Base-by-base conservation (phyloP, 2,113 vertebrate species). In the Myanophis thanlyinensis region DNA sequence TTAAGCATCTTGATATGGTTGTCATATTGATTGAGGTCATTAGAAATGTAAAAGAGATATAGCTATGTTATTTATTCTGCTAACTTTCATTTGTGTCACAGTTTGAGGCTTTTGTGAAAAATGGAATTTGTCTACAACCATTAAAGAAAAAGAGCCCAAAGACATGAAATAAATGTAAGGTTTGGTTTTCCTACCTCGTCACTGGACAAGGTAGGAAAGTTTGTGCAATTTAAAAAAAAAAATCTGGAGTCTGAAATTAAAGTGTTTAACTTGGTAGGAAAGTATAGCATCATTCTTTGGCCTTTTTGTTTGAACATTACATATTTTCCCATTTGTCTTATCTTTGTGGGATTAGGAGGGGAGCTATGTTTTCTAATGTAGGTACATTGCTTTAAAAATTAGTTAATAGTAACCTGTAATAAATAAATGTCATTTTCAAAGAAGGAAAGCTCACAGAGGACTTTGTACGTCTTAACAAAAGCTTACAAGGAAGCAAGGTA, bases 401-500 rank as follows among this genome's bases (percentile, higher is more conserved):
- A 90, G 84, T 73, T 73, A 56, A 92, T 53, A 91, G n/a, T 90
- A 93, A 94, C 93, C 93, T 93, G 93, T 93, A 95, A 96, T 94
- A 91, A 91, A 95, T 89, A 95, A 90, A 85, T 91, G 59, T 95
- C 96, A 80, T 89, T 67, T 94, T 96, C 91, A 87, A 85, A 96
- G 95, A 96, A 96, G 94, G 87, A 89, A 94, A 95, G 89, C 91
- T 96, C 93, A 94, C 94, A 96, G 94, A 94, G 96, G 86, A 94
- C 94, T 91, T 94, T 91, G 73, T 94, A 91, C 96, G 91, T 84
- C 91, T 98, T 97, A 95, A 95, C 94, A 97, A 97, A 95, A 93
- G 92, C 95, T 96, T 97, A 95, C 88, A 96, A 96, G 97, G 95
- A 98, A 97, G 93, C 15, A 94, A 93, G 93, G 93, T 97, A 98